Conservation (phyloP, 30 jellyfish, hydroid and myxozoan genomes). For the Cassiopea andromeda region DNA sequence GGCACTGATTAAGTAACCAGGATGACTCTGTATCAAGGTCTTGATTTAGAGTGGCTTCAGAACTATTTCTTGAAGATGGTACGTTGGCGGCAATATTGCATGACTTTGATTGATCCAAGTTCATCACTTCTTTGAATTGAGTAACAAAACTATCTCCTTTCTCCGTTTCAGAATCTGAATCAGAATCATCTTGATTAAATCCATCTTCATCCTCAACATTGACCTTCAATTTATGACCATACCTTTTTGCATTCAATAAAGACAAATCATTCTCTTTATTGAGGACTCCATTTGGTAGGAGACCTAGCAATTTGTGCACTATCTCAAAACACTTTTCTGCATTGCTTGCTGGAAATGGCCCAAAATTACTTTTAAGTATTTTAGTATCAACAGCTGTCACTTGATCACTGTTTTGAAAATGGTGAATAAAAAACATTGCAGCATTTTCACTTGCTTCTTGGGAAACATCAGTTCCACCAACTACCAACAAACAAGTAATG, state of each 20-base stretch:
- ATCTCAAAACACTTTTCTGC: conserved; percentile 75
- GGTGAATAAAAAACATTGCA: conserved; percentile 80
- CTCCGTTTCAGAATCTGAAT: conserved; percentile 56
- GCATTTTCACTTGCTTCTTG: conserved; percentile 80
- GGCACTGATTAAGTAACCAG: conserved; percentile 84
- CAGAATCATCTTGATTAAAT: conserved; percentile 42
- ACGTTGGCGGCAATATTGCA: not conserved
- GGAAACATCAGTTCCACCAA: conserved; percentile 67
- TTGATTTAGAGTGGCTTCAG: not conserved
- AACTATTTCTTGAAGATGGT: not conserved
- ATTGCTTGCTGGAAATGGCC: conserved; percentile 85
- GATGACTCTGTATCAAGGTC: conserved; percentile 26
- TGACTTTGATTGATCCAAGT: conserved; percentile 38
- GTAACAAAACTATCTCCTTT: conserved; percentile 63
- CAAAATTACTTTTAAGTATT: conserved; percentile 61
- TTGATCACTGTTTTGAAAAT: conserved; percentile 53
- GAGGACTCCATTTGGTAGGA: conserved; percentile 62
- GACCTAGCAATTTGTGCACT: conserved; percentile 60
- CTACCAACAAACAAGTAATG: conserved; percentile 24
- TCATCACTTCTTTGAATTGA: conserved; percentile 69
- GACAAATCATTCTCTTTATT: not conserved
- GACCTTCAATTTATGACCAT: conserved; percentile 75
- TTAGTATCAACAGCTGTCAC: conserved; percentile 77
- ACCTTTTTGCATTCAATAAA: conserved; percentile 16
- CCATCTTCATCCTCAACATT: conserved; percentile 32